Evolutionary conservation across 2,888 invertebrate species (phyloP).

Genomic region (Conus canariensis): DNA sequence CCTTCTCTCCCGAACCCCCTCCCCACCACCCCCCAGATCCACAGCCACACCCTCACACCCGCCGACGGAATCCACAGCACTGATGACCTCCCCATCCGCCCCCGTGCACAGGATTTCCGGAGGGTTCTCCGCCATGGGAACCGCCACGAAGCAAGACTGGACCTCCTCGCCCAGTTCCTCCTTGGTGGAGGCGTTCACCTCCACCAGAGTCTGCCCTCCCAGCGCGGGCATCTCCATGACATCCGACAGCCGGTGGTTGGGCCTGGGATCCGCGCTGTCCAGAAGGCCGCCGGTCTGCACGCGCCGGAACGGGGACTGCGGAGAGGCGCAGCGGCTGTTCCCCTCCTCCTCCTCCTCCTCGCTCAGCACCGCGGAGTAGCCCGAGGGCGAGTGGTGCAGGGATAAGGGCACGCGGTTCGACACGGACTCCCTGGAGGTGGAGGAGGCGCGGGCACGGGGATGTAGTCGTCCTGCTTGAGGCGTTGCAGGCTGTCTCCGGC

Average conservation of each 20-base stretch:
- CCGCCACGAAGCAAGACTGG: too few species aligned
- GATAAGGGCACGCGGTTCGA: conserved; percentile 20
- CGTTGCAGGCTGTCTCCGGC: neutral
- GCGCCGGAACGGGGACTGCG: neutral
- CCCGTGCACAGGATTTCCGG: conserved; percentile 12
- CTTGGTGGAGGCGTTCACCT: neutral
- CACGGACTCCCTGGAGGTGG: conserved; percentile 8
- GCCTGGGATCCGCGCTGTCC: neutral
- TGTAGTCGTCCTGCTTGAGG: conserved; percentile 24
- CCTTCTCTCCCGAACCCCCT: neutral
- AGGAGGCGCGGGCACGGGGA: neutral
- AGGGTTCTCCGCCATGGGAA: neutral
- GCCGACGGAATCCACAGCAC: neutral
- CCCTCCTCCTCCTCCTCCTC: conserved; percentile 33
- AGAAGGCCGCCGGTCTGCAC: neutral
- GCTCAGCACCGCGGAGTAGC: conserved; percentile 38
- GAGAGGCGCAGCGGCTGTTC: neutral
- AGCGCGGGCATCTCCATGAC: neutral
- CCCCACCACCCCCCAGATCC: neutral
- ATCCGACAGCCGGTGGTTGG: neutral
- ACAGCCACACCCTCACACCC: neutral
- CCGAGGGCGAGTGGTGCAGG: conserved; percentile 26
- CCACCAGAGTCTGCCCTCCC: neutral
- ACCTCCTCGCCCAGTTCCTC: neutral
- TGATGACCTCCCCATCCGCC: neutral